Evolutionary conservation across 1,140 invertebrate genomes (phyloP), one percentile per base, ranked within the genome.

Genomic region (Diuraphis noxia): DNA sequence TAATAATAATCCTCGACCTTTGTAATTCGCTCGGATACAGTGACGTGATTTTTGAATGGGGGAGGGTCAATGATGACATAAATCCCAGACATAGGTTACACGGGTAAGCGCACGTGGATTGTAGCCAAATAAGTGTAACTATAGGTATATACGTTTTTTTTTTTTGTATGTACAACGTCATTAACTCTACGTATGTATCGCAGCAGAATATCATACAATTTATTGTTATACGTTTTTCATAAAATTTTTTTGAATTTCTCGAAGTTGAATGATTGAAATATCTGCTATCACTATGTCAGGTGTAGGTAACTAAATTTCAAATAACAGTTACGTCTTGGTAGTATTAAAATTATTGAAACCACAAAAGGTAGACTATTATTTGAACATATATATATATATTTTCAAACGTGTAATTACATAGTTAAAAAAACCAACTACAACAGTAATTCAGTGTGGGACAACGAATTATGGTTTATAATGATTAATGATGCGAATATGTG

Each of bases 1-100:
- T 72, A 72, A 72, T 72, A 72, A n/a, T 72, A 72, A 72, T 72
- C 56, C 30, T n/a, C n/a, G 56, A 72, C 56, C 56, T 72, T 72
- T 72, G 34, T 56, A 30, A 46, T 46, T 46, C 4, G 30, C 9
- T 56, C 9, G 25, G 52, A 17, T 46, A 46, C 17, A 46, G 13
- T 46, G 43, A 17, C 43, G 46, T 21, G 30, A 72, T 72, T 72
- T 72, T 72, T 72, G 13, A n/a, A 72, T 7, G 13, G 56, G 30
- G 52, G 52, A n/a, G 56, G 56, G 30, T 72, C 56, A 72, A 72
- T 17, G 56, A n/a, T 7, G 56, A 72, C 56, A 72, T n/a, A 17
- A 72, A n/a, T 72, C n/a, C 17, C 30, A 72, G 56, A n/a, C 56
- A 72, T 49, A 49, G 46, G 56, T 72, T 72, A n/a, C 56, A 72